Evolutionary conservation across 2,797 vertebrate species (phyloP), one percentile per base, ranked within the genome.

Genomic region (Paratrypauchen microcephalus): DNA sequence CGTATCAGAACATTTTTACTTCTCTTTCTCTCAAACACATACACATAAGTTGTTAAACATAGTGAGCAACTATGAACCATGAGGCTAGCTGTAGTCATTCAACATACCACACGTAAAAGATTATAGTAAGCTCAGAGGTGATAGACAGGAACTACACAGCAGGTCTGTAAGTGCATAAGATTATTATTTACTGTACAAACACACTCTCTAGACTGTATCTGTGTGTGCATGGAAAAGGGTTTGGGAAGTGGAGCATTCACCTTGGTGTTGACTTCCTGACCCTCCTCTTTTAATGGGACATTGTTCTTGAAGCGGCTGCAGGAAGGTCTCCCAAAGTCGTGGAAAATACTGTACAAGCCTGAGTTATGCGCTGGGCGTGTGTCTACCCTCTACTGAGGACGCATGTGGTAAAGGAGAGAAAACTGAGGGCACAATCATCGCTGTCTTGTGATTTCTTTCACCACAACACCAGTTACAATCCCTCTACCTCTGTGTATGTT

Each of bases 201-300:
- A 26, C 54, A 24, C 21, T 23, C 50, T 54, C 24, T 36, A 62
- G 39, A 32, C 9, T 69, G 60, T 54, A 57, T 56, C 56, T 71
- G 63, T 74, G 30, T 79, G 72, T 77, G 78, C 82, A 87, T 89
- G 90, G 89, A 92, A 91, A 90, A 87, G 62, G 78, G 75, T 77
- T 69, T 66, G 70, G 78, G 89, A 92, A 89, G 89, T 87, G 74
- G 75, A 91, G 80, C 87, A 89, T 88, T 87, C 86, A 90, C 88
- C 86, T 86, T 82, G 64, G 85, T 85, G 79, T 73, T 86, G 86
- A 88, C 85, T 87, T 91, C 89, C 91, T 82, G 85, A 88, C 87
- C 77, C 83, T 83, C 82, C 91, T 83, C 74, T 82, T 84, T 90
- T 92, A 93, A 93, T 88, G 85, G 89, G 85, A 89, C 91, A 93